These are phyloP conservation scores for Ondatra zibethicus DNA, from an alignment of 2,113 vertebrate species.

Conservation along the genomic window DNA sequence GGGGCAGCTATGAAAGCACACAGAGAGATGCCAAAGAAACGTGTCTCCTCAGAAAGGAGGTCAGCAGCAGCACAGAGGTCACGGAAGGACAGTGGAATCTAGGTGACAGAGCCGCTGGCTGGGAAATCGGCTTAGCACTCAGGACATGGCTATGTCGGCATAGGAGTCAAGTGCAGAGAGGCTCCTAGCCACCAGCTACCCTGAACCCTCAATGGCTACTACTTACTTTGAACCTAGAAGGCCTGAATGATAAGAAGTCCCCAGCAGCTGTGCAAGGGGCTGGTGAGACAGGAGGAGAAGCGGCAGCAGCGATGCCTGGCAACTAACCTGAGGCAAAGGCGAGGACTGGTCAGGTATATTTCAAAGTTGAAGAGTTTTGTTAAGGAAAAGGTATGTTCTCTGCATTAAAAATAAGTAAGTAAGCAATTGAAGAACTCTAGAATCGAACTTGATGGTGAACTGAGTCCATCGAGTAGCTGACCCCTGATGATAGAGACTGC, in stretches of 20 bases:
- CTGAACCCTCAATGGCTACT: accelerated
- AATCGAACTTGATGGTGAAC: neutral
- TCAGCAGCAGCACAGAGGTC: neutral
- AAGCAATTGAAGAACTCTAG: neutral
- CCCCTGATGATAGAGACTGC: neutral
- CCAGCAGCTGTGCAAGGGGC: neutral
- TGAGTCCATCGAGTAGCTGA: neutral
- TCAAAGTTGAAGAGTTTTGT: no score
- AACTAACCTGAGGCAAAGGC: accelerated
- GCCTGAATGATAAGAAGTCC: accelerated
- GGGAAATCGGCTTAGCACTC: neutral
- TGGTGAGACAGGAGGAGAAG: neutral
- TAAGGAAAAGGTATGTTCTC: neutral
- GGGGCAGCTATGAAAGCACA: neutral
- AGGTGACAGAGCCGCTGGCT: accelerated
- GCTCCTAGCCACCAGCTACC: neutral
- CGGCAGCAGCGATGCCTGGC: accelerated
- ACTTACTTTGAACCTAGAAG: no score
- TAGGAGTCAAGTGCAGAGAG: accelerated
- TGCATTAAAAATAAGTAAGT: neutral
- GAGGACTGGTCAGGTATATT: neutral
- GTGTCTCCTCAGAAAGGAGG: accelerated
- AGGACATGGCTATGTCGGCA: no score
- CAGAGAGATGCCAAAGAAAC: neutral
- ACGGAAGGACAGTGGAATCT: neutral